phyloP scores from a whole-genome alignment of 1,140 invertebrate species.

The Goniozus legneri region DNA sequence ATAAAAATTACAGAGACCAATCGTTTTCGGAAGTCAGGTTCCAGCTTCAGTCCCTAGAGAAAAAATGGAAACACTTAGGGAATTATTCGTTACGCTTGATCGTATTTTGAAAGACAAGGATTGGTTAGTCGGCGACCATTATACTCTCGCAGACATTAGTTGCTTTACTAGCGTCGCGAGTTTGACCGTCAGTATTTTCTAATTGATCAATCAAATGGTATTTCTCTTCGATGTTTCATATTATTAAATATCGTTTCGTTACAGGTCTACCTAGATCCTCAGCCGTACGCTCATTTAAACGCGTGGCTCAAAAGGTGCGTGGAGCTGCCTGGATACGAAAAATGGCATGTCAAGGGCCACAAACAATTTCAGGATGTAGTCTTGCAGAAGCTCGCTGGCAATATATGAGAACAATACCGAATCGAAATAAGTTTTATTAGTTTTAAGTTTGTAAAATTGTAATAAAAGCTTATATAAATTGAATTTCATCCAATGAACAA shows the following conservation, averaged over 20 bases:
- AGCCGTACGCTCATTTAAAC: no score
- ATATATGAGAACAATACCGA: neutral
- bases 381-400: neutral
- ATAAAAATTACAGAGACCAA: conserved; percentile 1
- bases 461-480: no score
- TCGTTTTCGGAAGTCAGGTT: no score
- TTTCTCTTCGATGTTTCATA: neutral
- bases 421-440: no score
- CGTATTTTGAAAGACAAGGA: conserved; percentile 18
- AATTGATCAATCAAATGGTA: neutral
- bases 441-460: no score
- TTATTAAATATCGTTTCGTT: neutral
- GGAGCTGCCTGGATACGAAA: conserved; percentile 19
- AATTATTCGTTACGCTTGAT: conserved; percentile 3
- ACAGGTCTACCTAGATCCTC: no score
- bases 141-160: conserved; percentile 33
- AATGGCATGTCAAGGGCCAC: conserved; percentile 11
- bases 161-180: conserved; percentile 9
- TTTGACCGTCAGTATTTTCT: conserved; percentile 11
- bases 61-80: neutral
- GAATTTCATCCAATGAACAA: no score
- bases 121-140: conserved; percentile 30
- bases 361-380: neutral
- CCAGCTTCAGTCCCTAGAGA: no score
- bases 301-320: conserved; percentile 24